phyloP scores from a whole-genome alignment of 2,888 invertebrate genomes.

The Chelonus formosanus region DNA sequence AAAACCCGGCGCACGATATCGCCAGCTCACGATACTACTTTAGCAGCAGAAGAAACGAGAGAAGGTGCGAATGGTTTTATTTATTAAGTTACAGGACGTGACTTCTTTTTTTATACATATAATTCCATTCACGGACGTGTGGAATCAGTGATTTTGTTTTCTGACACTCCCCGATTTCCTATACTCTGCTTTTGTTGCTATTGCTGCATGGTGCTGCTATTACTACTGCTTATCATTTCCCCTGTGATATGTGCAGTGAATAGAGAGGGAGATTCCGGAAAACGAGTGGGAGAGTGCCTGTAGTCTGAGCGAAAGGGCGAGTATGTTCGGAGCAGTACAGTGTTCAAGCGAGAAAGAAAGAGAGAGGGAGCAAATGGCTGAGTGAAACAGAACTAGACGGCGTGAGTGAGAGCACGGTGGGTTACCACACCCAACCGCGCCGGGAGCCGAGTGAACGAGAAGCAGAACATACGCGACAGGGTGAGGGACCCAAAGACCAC shows the following conservation, averaged over 20 bases:
- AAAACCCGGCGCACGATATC: conserved; percentile 41
- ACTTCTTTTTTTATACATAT: no score
- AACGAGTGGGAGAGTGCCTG: neutral
- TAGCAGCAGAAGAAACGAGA: conserved; percentile 34
- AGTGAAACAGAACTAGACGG: conserved; percentile 44
- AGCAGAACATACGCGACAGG: conserved; percentile 39
- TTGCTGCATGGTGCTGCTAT: conserved; percentile 34
- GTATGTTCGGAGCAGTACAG: no score
- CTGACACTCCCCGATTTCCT: neutral
- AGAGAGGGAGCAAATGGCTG: conserved; percentile 18
- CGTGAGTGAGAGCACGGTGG: conserved; percentile 48
- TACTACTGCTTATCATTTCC: conserved; percentile 33
- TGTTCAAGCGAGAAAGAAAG: neutral
- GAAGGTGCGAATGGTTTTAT: no score
- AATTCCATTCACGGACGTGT: no score
- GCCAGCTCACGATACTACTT: neutral
- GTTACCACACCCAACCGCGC: conserved; percentile 64
- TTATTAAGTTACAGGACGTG: no score
- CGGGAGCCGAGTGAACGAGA: conserved; percentile 54
- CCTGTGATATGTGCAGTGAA: conserved; percentile 27
- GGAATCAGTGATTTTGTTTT: no score
- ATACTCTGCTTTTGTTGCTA: conserved; percentile 33
- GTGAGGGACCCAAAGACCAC: conserved; percentile 39
- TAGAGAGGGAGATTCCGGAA: conserved; percentile 11
- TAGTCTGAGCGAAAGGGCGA: conserved; percentile 4